Conservation (phyloP, 2,113 vertebrate genomes). For the Oryzias woworae region DNA sequence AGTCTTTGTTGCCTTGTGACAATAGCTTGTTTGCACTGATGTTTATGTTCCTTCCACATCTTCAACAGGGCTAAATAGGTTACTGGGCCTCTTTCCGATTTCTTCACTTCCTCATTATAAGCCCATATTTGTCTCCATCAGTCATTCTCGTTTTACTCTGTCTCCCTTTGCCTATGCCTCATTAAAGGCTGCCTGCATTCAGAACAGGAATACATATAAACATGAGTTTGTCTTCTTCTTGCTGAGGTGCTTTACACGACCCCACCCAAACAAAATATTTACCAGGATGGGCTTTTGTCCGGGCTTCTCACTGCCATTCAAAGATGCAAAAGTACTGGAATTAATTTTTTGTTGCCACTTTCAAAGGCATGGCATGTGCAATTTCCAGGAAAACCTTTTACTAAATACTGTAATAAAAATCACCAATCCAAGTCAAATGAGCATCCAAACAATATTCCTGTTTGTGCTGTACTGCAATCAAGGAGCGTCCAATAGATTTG, state of each 20-base stretch:
- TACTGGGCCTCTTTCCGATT: not conserved
- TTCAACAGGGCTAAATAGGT: too few species aligned
- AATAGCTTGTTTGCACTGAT: too few species aligned
- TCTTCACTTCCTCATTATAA: not conserved
- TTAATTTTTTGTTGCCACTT: constrained; percentile 28
- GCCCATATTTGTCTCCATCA: constrained; percentile 16
- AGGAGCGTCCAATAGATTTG: too few species aligned
- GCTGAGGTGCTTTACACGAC: constrained; percentile 24
- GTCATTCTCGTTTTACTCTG: not conserved
- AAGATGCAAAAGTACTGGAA: constrained; percentile 5
- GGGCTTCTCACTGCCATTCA: constrained; percentile 9
- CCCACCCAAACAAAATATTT: constrained; percentile 53
- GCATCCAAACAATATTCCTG: not conserved
- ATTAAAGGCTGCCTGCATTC: constrained; percentile 43
- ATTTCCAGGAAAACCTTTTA: constrained; percentile 7
- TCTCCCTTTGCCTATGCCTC: constrained; percentile 23
- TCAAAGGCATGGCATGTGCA: not conserved
- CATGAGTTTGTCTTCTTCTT: constrained; percentile 54
- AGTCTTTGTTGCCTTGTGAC: too few species aligned
- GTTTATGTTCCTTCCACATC: too few species aligned
- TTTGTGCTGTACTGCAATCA: too few species aligned
- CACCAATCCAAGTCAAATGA: not conserved
- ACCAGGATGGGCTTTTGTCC: constrained; percentile 26
- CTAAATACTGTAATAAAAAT: not conserved
- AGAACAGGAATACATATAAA: constrained; percentile 52